phyloP scores from a whole-genome alignment of 2,797 vertebrate species.

The Trichosurus vulpecula region DNA sequence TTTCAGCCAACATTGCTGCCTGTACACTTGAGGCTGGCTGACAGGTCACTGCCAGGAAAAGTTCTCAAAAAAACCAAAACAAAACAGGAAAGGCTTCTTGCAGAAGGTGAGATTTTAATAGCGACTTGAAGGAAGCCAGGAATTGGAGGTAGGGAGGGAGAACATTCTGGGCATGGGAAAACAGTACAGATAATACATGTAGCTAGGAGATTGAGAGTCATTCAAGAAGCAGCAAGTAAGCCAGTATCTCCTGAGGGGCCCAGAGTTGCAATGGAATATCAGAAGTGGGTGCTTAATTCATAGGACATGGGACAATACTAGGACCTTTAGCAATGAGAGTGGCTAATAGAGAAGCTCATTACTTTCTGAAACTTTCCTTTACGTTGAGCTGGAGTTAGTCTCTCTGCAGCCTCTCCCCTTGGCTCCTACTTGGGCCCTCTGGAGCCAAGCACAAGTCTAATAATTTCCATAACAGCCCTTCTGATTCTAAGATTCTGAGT shows the following conservation, averaged over 20 bases:
- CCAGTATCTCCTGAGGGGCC: not conserved
- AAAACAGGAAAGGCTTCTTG: too few relatives aligned
- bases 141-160: not conserved
- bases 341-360: not conserved
- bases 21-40: not conserved
- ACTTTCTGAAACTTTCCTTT: not conserved
- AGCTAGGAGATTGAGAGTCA: not conserved
- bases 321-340: not conserved
- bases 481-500: not conserved
- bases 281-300: not conserved
- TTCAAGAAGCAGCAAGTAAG: not conserved
- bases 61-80: not conserved
- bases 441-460: not conserved
- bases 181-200: not conserved
- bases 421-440: not conserved
- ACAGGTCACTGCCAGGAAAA: conserved; percentile 1
- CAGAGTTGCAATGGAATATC: not conserved
- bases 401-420: not conserved
- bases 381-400: not conserved
- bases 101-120: too few relatives aligned
- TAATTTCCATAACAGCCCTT: not conserved
- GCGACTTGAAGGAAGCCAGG: too few relatives aligned
- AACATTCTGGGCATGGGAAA: not conserved
- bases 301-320: not conserved
- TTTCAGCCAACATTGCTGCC: conserved; percentile 34